Conservation (phyloP, 2,797 vertebrate genomes). For the Amazonetta brasiliensis region DNA sequence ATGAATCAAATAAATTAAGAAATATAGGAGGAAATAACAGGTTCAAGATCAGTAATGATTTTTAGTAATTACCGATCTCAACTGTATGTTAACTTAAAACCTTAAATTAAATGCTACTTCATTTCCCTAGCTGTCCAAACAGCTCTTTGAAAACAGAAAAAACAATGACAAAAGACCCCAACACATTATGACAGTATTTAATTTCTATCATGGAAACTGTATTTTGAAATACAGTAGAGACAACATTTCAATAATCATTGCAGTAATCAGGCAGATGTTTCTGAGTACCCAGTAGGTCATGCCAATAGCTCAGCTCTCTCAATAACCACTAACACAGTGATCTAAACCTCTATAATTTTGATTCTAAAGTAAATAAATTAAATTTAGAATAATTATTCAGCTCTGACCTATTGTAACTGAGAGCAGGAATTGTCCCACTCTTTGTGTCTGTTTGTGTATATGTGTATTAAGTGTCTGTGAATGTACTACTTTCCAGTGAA, state of each 20-base stretch:
- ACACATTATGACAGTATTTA: not conserved
- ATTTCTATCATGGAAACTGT: not conserved
- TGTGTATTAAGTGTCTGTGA: not conserved
- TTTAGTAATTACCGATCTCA: constrained; percentile 18
- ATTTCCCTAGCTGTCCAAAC: constrained; percentile 31
- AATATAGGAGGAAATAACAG: constrained; percentile 25
- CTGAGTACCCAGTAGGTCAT: not conserved
- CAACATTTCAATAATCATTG: not conserved
- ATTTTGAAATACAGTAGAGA: not conserved
- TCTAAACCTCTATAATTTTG: not conserved
- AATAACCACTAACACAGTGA: not conserved
- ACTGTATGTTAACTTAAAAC: constrained; percentile 53
- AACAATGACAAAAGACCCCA: not conserved
- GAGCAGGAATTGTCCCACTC: not conserved
- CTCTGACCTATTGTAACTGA: not conserved
- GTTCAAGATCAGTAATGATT: constrained; percentile 32
- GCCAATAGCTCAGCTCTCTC: not conserved
- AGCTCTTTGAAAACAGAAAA: constrained; percentile 33
- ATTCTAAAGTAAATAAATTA: not conserved
- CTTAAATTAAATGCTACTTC: constrained; percentile 51
- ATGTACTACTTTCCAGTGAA: not conserved
- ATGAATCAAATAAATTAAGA: constrained; percentile 53
- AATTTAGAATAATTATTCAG: not conserved
- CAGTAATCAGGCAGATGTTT: not conserved
- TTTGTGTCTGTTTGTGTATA: not conserved